Conservation (phyloP, 2,113 vertebrate genomes). For the Haemorhous mexicanus region DNA sequence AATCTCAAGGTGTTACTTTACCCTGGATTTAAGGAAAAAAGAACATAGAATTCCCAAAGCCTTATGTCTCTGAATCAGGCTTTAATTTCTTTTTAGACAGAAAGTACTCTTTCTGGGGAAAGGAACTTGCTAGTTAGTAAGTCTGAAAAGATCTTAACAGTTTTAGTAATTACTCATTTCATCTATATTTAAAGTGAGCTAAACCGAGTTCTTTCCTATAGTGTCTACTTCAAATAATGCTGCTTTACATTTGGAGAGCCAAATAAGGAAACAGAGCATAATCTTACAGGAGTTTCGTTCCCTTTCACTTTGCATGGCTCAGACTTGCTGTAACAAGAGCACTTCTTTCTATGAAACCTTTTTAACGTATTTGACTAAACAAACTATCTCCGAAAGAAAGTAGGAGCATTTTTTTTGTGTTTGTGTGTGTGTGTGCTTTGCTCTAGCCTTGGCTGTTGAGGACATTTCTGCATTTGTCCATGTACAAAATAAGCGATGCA, state of each 20-base stretch:
- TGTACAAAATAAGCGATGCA: constrained; percentile 31
- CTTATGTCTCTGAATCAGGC: background rate
- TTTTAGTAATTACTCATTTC: constrained; percentile 43
- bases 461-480: constrained; percentile 11
- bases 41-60: background rate
- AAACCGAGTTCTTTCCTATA: constrained; percentile 15
- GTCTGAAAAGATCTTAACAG: background rate
- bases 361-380: constrained; percentile 24
- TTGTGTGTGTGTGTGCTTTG: background rate
- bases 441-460: constrained; percentile 7
- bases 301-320: background rate
- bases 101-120: background rate
- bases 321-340: constrained; percentile 10
- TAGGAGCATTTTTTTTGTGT: background rate
- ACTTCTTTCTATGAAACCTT: constrained; percentile 16
- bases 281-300: constrained; percentile 18
- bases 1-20: background rate
- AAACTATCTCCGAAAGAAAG: constrained; percentile 46
- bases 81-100: constrained; percentile 11
- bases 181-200: constrained; percentile 26
- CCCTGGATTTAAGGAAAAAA: background rate
- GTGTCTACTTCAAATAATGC: constrained; percentile 45
- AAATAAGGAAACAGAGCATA: constrained; percentile 44
- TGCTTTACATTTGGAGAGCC: constrained; percentile 36
- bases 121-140: background rate